These are phyloP conservation scores for Ceryle rudis DNA, from an alignment of 2,797 vertebrate genomes.

Conservation along the genomic window DNA sequence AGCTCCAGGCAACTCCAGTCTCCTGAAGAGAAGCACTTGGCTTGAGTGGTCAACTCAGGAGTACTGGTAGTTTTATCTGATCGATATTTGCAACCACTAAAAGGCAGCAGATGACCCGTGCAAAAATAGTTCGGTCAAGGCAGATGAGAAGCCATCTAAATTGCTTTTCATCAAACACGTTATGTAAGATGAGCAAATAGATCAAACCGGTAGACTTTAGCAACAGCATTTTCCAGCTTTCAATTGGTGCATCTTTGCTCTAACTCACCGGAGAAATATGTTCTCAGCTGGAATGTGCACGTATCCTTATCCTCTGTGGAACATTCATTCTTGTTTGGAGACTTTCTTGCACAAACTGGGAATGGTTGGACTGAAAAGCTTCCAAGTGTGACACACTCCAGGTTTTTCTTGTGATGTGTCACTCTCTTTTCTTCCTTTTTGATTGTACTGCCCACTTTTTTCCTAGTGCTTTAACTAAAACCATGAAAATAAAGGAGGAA, in stretches of 20 bases:
- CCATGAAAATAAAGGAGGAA: slow-evolving; percentile 8
- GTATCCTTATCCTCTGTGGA: slow-evolving; percentile 54
- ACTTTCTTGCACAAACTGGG: slow-evolving; percentile 43
- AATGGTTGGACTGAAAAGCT: slow-evolving; percentile 31
- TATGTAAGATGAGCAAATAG: slow-evolving; percentile 39
- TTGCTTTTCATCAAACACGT: neutral
- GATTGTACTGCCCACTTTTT: neutral
- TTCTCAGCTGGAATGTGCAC: slow-evolving; percentile 41
- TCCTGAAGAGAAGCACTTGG: neutral
- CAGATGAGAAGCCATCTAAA: neutral
- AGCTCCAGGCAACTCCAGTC: neutral
- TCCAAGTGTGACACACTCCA: slow-evolving; percentile 48
- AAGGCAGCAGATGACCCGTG: neutral
- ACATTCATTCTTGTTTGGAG: slow-evolving; percentile 43
- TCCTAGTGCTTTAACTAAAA: neutral
- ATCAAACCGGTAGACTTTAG: neutral
- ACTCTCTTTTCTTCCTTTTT: slow-evolving; percentile 5
- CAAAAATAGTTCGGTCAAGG: neutral
- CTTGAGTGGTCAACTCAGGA: neutral
- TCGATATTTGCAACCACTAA: neutral
- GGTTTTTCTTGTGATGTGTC: slow-evolving; percentile 39
- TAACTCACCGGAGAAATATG: slow-evolving; percentile 65
- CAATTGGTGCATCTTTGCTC: slow-evolving; percentile 43
- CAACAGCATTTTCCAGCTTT: slow-evolving; percentile 16
- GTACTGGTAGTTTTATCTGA: neutral